Conservation (phyloP, 2,113 vertebrate genomes). For the Tragelaphus strepsiceros region DNA sequence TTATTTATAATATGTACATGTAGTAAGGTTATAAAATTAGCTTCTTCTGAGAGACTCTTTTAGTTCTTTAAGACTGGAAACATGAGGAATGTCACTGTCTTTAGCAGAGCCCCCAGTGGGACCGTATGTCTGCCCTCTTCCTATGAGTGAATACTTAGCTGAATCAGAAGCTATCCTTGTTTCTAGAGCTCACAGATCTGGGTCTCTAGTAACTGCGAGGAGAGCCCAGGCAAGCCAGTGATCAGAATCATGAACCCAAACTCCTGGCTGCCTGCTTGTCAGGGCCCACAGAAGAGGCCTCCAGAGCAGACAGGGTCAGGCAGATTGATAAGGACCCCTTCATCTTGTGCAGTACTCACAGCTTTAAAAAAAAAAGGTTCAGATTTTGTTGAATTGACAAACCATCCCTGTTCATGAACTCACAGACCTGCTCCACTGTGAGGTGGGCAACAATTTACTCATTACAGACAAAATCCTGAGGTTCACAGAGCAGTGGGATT, state of each 20-base stretch:
- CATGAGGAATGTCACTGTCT: accelerated
- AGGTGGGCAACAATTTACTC: accelerated
- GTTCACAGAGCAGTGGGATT: accelerated
- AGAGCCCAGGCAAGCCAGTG: neutral
- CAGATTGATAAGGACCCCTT: accelerated
- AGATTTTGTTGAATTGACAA: neutral
- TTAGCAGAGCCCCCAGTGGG: neutral
- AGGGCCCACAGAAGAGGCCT: neutral
- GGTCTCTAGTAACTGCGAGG: neutral
- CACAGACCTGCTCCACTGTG: neutral
- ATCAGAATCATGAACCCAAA: accelerated
- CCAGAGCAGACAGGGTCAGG: neutral
- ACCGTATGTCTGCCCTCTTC: accelerated
- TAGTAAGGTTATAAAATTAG: neutral
- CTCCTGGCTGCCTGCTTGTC: accelerated
- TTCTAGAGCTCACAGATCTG: no score
- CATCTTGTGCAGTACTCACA: no score
- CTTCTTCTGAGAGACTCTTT: neutral
- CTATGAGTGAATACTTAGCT: neutral
- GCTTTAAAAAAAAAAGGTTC: neutral
- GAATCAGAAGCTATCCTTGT: neutral
- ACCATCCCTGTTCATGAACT: accelerated
- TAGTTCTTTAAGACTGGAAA: neutral
- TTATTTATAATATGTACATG: neutral
- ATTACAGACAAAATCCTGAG: neutral